Evolutionary conservation across 2,888 invertebrate genomes (phyloP).

Genomic region (Bellardia pandia): DNA sequence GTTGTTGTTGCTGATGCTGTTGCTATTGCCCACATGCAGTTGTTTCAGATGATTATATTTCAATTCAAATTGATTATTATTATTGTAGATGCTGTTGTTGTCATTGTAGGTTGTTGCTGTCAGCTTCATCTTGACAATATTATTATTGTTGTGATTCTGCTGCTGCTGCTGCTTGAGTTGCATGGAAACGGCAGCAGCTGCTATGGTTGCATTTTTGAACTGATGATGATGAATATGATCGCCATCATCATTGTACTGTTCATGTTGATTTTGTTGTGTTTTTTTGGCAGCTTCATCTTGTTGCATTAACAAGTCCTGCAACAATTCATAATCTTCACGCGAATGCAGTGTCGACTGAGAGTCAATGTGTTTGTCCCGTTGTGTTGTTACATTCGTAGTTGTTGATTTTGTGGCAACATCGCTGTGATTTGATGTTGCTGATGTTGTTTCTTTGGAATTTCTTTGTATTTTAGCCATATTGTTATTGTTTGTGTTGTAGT

Average conservation of each 20-base stretch:
- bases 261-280: conserved; percentile 38
- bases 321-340: conserved; percentile 58
- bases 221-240: conserved; percentile 24
- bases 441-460: conserved; percentile 72
- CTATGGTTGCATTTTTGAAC: conserved; percentile 56
- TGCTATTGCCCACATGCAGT: conserved; percentile 47
- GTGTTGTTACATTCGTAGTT: conserved; percentile 26
- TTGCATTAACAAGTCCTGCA: conserved; percentile 61
- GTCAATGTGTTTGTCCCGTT: conserved; percentile 16
- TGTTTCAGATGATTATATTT: conserved; percentile 64
- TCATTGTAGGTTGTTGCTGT: conserved; percentile 55
- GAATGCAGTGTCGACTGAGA: conserved; percentile 12
- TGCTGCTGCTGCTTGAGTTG: conserved; percentile 55
- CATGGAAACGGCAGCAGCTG: conserved; percentile 51
- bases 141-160: conserved; percentile 73
- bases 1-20: conserved; percentile 46
- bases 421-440: background rate
- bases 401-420: conserved; percentile 21
- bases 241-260: conserved; percentile 26
- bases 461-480: conserved; percentile 80
- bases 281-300: conserved; percentile 59
- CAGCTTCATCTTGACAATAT: conserved; percentile 71
- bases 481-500: conserved; percentile 74
- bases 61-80: conserved; percentile 60
- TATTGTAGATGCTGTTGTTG: conserved; percentile 61